These are phyloP conservation scores for Eubucco bourcierii DNA, from an alignment of 2,113 vertebrate genomes.

Conservation along the genomic window DNA sequence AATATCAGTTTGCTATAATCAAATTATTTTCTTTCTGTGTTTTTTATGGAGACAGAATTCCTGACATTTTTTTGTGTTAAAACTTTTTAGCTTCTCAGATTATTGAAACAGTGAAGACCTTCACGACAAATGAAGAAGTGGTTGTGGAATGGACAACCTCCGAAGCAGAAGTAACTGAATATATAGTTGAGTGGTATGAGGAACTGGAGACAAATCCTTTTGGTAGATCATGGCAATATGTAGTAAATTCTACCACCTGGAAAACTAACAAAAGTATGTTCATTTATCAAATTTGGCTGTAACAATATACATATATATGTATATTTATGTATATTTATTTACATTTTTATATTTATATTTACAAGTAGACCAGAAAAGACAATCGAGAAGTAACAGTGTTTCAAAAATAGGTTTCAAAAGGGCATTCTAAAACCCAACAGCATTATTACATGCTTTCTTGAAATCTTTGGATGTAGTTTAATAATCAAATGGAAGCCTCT, in stretches of 20 bases:
- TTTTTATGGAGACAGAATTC: neutral
- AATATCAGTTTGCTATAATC: neutral
- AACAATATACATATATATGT: neutral
- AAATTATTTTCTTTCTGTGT: neutral
- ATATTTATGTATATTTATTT: neutral
- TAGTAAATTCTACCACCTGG: slow-evolving; percentile 67
- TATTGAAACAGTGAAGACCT: slow-evolving; percentile 14
- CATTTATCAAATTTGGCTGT: neutral
- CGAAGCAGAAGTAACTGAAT: neutral
- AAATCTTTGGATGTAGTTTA: neutral
- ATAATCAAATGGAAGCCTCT: neutral
- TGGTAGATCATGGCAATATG: slow-evolving; percentile 63
- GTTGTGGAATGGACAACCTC: slow-evolving; percentile 67
- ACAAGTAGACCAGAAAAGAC: neutral
- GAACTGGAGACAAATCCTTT: slow-evolving; percentile 20
- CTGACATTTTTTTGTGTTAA: neutral
- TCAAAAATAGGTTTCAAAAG: too few species aligned
- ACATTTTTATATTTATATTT: neutral
- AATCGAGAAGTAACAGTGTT: neutral
- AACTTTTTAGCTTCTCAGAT: slow-evolving; percentile 50
- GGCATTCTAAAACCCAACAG: neutral
- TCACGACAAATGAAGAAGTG: slow-evolving; percentile 43
- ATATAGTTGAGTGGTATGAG: slow-evolving; percentile 76
- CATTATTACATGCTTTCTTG: neutral
- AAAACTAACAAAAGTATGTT: slow-evolving; percentile 66